These are phyloP conservation scores for Xestobium rufovillosum DNA, from an alignment of 2,888 invertebrate species.

Conservation along the genomic window DNA sequence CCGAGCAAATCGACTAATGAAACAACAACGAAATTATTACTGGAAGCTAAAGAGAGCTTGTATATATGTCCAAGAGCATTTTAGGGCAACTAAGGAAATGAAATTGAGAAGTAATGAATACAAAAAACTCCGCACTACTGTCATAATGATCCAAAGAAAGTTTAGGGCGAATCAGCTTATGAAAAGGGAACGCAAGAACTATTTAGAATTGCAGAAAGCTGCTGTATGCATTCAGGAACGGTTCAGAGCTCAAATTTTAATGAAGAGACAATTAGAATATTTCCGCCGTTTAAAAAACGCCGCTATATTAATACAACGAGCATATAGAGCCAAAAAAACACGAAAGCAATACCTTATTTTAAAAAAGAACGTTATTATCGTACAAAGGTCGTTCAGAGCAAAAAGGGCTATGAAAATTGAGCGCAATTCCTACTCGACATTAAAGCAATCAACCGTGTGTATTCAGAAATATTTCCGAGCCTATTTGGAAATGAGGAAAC, in stretches of 20 bases:
- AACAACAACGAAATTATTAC: conserved; percentile 27
- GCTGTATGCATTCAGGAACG: conserved; percentile 34
- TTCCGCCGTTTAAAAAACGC: conserved; percentile 27
- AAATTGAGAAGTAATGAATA: conserved; percentile 34
- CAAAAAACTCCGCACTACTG: conserved; percentile 20
- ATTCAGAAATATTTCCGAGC: conserved; percentile 24
- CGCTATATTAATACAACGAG: conserved; percentile 18
- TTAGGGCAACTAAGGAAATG: conserved; percentile 39
- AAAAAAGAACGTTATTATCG: conserved; percentile 31
- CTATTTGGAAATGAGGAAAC: conserved; percentile 17
- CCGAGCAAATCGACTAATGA: conserved; percentile 30
- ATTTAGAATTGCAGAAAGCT: conserved; percentile 29
- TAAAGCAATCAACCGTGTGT: conserved; percentile 25
- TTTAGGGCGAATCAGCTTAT: conserved; percentile 37
- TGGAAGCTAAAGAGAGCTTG: conserved; percentile 23
- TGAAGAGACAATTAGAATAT: conserved; percentile 26
- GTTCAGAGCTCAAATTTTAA: conserved; percentile 32
- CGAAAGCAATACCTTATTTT: conserved; percentile 18
- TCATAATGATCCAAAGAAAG: conserved; percentile 25
- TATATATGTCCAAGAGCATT: conserved; percentile 35
- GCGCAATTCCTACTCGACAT: conserved; percentile 35
- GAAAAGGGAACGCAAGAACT: conserved; percentile 30
- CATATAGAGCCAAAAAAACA: conserved; percentile 28
- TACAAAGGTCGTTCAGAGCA: conserved; percentile 45
- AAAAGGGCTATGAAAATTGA: conserved; percentile 33